phyloP scores from a whole-genome alignment of 2,888 invertebrate genomes.

The Candidula unifasciata region DNA sequence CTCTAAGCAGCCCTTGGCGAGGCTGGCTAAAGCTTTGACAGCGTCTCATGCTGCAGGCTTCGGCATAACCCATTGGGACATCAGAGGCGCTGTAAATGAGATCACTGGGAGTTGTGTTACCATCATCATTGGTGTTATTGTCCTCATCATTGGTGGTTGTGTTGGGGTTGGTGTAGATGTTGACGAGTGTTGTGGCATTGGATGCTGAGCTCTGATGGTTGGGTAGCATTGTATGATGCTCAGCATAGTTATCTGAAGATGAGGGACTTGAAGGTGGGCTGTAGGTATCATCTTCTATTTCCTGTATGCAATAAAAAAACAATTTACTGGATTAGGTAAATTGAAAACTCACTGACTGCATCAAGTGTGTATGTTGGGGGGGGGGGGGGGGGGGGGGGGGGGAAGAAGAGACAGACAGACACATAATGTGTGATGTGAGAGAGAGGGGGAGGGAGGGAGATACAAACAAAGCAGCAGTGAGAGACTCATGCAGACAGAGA shows the following conservation, averaged over 20 bases:
- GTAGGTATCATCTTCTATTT: constrained; percentile 31
- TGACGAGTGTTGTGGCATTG: constrained; percentile 26
- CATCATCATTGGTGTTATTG: constrained; percentile 44
- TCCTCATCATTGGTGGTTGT: constrained; percentile 44
- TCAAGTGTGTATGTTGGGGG: no score
- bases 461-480: no score
- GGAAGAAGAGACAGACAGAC: no score
- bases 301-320: background rate
- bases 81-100: constrained; percentile 52
- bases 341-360: no score
- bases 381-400: no score
- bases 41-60: constrained; percentile 55
- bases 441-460: no score
- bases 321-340: no score
- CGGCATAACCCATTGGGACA: constrained; percentile 53
- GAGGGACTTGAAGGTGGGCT: constrained; percentile 42
- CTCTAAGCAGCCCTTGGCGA: constrained; percentile 11
- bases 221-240: constrained; percentile 49
- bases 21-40: constrained; percentile 58
- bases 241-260: constrained; percentile 38
- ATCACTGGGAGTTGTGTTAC: constrained; percentile 45
- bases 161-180: constrained; percentile 50
- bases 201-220: constrained; percentile 12
- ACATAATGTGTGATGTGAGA: no score
- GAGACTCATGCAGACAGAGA: no score